These are phyloP conservation scores for Lordiphosa fenestrarum DNA, from an alignment of 2,888 invertebrate species.

Conservation along the genomic window DNA sequence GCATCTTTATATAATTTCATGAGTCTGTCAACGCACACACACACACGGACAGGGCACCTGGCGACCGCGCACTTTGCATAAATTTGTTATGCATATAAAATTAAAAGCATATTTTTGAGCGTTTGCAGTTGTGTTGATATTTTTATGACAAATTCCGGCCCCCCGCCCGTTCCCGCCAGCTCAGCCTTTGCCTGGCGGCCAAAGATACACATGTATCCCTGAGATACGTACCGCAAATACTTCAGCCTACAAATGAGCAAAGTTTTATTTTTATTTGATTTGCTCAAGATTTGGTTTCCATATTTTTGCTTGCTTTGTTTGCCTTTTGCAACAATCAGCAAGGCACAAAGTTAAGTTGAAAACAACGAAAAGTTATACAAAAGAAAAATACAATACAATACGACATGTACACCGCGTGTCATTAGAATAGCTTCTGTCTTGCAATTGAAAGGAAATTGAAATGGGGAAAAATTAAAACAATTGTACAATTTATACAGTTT, in stretches of 20 bases:
- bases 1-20: slow-evolving; percentile 73
- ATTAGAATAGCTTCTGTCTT: no score
- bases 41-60: slow-evolving; percentile 45
- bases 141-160: slow-evolving; percentile 55
- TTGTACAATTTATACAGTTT: no score
- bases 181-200: slow-evolving; percentile 1
- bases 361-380: slow-evolving; percentile 40
- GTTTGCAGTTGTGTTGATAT: slow-evolving; percentile 56
- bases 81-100: slow-evolving; percentile 76
- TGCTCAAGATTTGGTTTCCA: slow-evolving; percentile 21
- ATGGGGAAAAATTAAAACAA: no score
- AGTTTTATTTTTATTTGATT: slow-evolving; percentile 64
- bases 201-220: slow-evolving; percentile 24
- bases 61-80: slow-evolving; percentile 63
- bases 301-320: slow-evolving; percentile 2
- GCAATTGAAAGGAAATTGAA: no score
- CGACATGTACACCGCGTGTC: background rate
- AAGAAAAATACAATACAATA: slow-evolving; percentile 18
- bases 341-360: slow-evolving; percentile 46
- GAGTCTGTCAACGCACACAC: slow-evolving; percentile 52
- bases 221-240: slow-evolving; percentile 26
- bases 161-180: slow-evolving; percentile 25
- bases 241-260: slow-evolving; percentile 61
- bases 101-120: slow-evolving; percentile 73
- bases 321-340: slow-evolving; percentile 31